phyloP scores from a whole-genome alignment of 2,797 vertebrate genomes.

The Mormyrus proboscirostris region DNA sequence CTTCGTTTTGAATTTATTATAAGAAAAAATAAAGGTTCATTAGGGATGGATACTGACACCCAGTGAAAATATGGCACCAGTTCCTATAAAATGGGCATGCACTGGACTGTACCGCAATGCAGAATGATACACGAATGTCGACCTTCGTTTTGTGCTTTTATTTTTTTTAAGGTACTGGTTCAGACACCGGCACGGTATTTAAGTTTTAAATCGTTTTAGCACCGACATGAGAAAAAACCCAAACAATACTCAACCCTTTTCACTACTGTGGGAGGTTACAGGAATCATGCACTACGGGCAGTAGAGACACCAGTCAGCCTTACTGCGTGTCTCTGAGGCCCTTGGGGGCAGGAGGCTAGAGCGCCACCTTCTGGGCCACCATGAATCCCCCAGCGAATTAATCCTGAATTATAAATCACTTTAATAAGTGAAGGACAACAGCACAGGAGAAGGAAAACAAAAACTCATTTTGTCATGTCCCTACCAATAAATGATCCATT shows the following conservation, averaged over 20 bases:
- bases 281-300: not conserved
- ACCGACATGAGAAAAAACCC: not conserved
- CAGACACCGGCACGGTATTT: not conserved
- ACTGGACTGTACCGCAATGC: not conserved
- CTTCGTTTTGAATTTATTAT: not conserved
- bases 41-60: not conserved
- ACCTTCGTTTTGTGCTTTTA: not conserved
- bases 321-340: not conserved
- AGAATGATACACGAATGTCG: not conserved
- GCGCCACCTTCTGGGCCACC: not conserved
- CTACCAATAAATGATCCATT: not conserved
- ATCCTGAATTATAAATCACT: not conserved
- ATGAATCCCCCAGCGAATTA: not conserved
- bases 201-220: not conserved
- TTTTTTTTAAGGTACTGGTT: not conserved
- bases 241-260: not conserved
- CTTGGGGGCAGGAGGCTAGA: not conserved
- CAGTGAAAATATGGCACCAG: not conserved
- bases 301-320: not conserved
- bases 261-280: not conserved
- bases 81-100: not conserved
- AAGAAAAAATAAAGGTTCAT: not conserved
- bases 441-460: not conserved
- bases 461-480: not conserved
- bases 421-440: not conserved